phyloP scores from a whole-genome alignment of 2,797 vertebrate genomes.

The Poeciliopsis infans region DNA sequence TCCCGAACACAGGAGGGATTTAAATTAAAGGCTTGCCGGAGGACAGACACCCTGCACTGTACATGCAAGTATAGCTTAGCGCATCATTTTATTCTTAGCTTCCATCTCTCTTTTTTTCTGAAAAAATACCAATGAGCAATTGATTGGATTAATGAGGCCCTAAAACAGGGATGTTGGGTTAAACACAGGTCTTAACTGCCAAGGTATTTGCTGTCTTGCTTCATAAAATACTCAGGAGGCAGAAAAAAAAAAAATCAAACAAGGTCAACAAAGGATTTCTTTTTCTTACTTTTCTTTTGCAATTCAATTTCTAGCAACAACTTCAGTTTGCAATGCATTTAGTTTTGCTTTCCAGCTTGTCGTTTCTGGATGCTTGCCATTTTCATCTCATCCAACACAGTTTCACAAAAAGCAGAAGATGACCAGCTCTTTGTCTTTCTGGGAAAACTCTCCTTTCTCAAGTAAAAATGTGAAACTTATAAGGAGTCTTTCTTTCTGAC shows the following conservation, averaged over 20 bases:
- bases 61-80: slow-evolving; percentile 13
- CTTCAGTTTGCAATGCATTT: not conserved
- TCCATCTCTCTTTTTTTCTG: not conserved
- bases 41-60: not conserved
- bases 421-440: not conserved
- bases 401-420: not conserved
- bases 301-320: not conserved
- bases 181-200: slow-evolving; percentile 34
- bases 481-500: not conserved
- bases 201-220: slow-evolving; percentile 23
- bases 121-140: slow-evolving; percentile 12
- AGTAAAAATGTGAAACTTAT: not conserved
- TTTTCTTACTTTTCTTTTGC: not conserved
- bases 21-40: slow-evolving; percentile 31
- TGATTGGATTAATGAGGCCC: slow-evolving; percentile 56
- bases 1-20: slow-evolving; percentile 39
- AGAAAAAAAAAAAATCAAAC: slow-evolving; percentile 13
- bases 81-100: not conserved
- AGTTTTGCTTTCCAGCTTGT: not conserved
- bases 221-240: slow-evolving; percentile 11
- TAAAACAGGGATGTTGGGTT: slow-evolving; percentile 41
- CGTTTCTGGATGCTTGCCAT: not conserved
- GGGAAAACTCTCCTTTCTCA: not conserved
- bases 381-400: not conserved
- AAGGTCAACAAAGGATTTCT: not conserved